A percentile compares a stretch with the other conserved stretches of the same genome.
phyloP scores from a whole-genome alignment of 2,888 invertebrate species.

The Zele albiditarsus region DNA sequence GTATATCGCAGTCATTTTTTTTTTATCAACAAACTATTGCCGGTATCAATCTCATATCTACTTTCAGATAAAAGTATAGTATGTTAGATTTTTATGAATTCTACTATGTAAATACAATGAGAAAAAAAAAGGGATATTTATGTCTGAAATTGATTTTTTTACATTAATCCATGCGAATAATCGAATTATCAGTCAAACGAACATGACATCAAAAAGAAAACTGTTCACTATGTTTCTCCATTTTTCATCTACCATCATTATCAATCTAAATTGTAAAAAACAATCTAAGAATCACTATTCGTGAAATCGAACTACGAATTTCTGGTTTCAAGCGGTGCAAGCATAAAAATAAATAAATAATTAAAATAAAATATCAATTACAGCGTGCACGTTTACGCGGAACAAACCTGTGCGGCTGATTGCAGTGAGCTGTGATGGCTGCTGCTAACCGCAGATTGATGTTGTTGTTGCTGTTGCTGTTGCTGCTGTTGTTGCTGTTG shows the following conservation, averaged over 20 bases:
- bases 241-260: neutral
- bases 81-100: neutral
- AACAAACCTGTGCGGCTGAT: conserved; percentile 70
- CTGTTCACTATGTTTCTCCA: neutral
- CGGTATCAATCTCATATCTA: neutral
- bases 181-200: neutral
- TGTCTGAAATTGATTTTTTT: neutral
- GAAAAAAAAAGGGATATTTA: neutral
- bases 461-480: conserved; percentile 41
- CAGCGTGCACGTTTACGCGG: conserved; percentile 56
- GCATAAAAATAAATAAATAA: conserved; percentile 23
- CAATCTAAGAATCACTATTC: neutral
- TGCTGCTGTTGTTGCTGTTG: conserved; percentile 53
- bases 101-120: neutral
- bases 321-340: conserved; percentile 1
- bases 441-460: conserved; percentile 47
- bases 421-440: conserved; percentile 67
- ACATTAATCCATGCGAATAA: conserved; percentile 8
- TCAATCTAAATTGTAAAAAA: too few relatives aligned
- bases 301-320: neutral
- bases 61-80: neutral
- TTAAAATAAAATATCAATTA: conserved; percentile 24
- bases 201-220: neutral
- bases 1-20: neutral
- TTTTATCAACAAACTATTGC: neutral